These are phyloP conservation scores for Peromyscus nudipes DNA, from an alignment of 2,797 vertebrate genomes.

Conservation along the genomic window DNA sequence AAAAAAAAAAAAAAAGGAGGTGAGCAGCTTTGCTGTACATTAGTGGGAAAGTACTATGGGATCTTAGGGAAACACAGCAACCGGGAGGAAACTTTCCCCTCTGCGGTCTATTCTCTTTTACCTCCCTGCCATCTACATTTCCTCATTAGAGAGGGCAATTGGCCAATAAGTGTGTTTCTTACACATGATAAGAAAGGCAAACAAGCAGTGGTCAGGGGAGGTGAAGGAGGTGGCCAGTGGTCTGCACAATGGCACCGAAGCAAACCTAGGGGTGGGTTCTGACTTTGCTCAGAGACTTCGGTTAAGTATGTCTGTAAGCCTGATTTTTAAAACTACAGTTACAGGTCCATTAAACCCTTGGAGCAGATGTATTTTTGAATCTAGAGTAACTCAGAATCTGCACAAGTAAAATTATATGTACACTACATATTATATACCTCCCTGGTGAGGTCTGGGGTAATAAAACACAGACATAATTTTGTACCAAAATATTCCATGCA, in stretches of 20 bases:
- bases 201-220: neutral
- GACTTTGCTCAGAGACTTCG: neutral
- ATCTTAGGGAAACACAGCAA: neutral
- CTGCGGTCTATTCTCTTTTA: neutral
- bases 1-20: neutral
- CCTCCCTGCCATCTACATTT: neutral
- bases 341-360: conserved; percentile 1
- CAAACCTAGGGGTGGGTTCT: neutral
- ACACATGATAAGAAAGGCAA: neutral
- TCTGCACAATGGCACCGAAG: neutral
- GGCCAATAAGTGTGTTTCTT: neutral
- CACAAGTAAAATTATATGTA: conserved; percentile 61
- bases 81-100: neutral
- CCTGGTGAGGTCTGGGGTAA: conserved; percentile 53
- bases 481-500: conserved; percentile 61
- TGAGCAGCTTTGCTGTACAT: neutral
- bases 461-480: conserved; percentile 71
- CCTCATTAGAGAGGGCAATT: neutral
- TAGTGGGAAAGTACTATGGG: neutral
- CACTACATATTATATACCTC: neutral
- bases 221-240: neutral
- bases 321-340: neutral
- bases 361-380: conserved; percentile 71
- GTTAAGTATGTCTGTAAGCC: neutral
- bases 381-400: conserved; percentile 68